These are phyloP conservation scores for Characodon lateralis DNA, from an alignment of 2,797 vertebrate species.

Conservation along the genomic window DNA sequence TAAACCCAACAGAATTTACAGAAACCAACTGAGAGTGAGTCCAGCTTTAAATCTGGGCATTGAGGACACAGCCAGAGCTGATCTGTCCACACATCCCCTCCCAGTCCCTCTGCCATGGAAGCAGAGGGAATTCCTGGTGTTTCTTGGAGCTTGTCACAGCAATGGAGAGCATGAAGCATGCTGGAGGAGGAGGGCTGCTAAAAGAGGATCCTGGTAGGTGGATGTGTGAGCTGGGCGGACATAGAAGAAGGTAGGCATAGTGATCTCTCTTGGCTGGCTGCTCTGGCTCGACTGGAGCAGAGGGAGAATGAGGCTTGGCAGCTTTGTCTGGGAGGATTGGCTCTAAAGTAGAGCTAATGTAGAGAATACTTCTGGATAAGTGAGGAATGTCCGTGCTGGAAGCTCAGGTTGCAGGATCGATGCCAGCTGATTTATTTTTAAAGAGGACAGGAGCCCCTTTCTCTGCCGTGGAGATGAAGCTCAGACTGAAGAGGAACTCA, in stretches of 20 bases:
- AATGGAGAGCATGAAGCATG: not conserved
- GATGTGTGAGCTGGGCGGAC: conserved; percentile 19
- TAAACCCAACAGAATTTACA: no score
- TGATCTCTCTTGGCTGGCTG: conserved; percentile 34
- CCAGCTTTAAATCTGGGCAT: no score
- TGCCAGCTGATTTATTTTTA: conserved; percentile 54
- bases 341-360: conserved; percentile 54
- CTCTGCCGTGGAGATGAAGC: not conserved
- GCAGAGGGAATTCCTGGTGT: conserved; percentile 29
- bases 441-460: not conserved
- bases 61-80: no score
- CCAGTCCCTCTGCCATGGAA: no score
- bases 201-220: conserved; percentile 21
- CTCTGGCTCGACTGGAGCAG: conserved; percentile 36
- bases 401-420: conserved; percentile 28
- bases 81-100: no score
- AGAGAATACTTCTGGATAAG: conserved; percentile 55
- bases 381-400: conserved; percentile 53
- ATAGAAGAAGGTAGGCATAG: conserved; percentile 18
- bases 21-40: no score
- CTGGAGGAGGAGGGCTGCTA: conserved; percentile 24
- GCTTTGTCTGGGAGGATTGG: conserved; percentile 31
- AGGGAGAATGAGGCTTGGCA: conserved; percentile 50
- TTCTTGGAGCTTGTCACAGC: conserved; percentile 7
- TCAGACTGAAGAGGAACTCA: not conserved